These are phyloP conservation scores for Rhodophaea formosa DNA, from an alignment of 2,888 invertebrate genomes.

Conservation along the genomic window DNA sequence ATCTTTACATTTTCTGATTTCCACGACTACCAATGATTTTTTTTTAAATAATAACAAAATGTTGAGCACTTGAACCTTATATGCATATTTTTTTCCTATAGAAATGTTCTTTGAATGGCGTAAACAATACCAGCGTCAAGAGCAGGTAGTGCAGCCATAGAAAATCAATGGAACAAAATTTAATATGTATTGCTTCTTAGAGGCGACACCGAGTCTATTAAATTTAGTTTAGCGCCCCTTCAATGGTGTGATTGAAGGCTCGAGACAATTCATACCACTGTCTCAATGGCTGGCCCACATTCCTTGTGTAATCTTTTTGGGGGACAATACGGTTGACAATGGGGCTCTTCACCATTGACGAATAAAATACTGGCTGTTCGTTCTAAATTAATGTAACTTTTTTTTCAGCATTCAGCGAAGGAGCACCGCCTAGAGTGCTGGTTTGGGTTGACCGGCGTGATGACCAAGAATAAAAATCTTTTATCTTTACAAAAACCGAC, in stretches of 20 bases:
- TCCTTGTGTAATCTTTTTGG: constrained; percentile 72
- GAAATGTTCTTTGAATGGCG: constrained; percentile 20
- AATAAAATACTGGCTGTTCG: constrained; percentile 60
- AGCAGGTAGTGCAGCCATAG: constrained; percentile 52
- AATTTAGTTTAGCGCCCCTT: constrained; percentile 75
- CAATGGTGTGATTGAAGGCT: constrained; percentile 77
- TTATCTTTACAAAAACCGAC: constrained; percentile 20
- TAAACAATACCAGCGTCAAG: constrained; percentile 37
- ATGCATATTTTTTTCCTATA: constrained; percentile 4
- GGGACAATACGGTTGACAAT: constrained; percentile 67
- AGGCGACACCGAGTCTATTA: constrained; percentile 79
- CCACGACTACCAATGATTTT: neutral
- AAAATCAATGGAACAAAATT: constrained; percentile 59
- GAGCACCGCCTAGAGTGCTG: constrained; percentile 63
- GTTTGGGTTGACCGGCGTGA: constrained; percentile 29
- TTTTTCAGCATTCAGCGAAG: constrained; percentile 65
- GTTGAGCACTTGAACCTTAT: neutral
- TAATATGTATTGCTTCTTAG: constrained; percentile 62
- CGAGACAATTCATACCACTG: constrained; percentile 69
- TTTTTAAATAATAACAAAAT: neutral
- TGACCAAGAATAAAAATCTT: neutral
- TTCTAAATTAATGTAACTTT: constrained; percentile 73
- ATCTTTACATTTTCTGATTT: too few species aligned
- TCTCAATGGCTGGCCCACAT: constrained; percentile 75
- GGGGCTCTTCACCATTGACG: constrained; percentile 61